Base-by-base conservation (phyloP, 30 jellyfish, hydroid and myxozoan genomes). In the Nemopilema nomurai region DNA sequence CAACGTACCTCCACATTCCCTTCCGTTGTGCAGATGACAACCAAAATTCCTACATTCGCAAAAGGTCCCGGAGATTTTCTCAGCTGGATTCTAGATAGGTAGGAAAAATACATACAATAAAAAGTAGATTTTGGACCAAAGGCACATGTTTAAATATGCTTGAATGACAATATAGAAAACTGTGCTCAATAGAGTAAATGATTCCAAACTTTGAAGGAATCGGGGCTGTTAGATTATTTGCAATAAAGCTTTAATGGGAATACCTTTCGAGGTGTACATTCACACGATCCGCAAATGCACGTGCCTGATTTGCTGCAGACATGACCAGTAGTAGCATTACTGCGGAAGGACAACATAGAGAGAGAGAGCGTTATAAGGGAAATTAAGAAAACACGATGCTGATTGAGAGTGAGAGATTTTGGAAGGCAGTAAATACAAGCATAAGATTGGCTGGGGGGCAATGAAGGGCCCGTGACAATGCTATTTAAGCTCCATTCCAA, bases 261-360 rank as follows among this genome's bases (percentile, higher is more conserved):
- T 51, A 93, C 98, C 90, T 80, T 30, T 79, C 89, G 49, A 7
- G 71, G 85, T 49, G 65, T 66, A 67, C 98, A 93, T 51, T 79
- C 92, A 79, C 98, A 93, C 68, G 87, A 62, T 18, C 98, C 98
- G 89, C 98, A 93, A 50, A 93, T 88, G 78, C 98, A 93, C 1
- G 97, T 78, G 62, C 98, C 98, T 26, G 82, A 74, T 17, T 97
- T 97, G 79, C 98, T 93, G 79, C 98, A 93, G 16, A 93, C 93
- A 29, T 33, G 51, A 0, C 74, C 78, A 53, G 80, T 69, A 41
- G 96, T 76, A n/a, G 87, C 69, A 68, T 85, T 79, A n/a, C 90
- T 87, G 75, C 9, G 29, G 19, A 21, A 22, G 24, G 8, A 67
- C 4, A 32, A 9, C 13, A 22, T 29, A 63, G n/a, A n/a, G n/a